These are phyloP conservation scores for Eubucco bourcierii DNA, from an alignment of 2,113 vertebrate genomes.

Conservation along the genomic window DNA sequence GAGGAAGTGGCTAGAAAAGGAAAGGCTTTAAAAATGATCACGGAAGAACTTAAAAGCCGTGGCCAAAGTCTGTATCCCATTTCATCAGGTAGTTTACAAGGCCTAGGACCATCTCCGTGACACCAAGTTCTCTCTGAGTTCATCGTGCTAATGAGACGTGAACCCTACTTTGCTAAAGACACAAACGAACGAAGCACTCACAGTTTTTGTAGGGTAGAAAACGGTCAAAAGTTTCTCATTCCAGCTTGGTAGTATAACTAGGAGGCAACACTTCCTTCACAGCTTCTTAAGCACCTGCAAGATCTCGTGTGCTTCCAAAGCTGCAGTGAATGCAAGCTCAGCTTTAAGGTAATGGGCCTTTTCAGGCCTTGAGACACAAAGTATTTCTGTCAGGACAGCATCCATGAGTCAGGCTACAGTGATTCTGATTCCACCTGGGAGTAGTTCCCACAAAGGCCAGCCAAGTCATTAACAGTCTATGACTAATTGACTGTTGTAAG, in stretches of 20 bases:
- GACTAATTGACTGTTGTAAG: constrained; percentile 39
- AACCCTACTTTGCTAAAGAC: background rate
- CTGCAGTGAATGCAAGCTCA: background rate
- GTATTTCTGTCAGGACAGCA: background rate
- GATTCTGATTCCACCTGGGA: constrained; percentile 24
- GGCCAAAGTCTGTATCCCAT: background rate
- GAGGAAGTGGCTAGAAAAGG: background rate
- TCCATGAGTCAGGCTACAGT: background rate
- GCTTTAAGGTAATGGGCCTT: background rate
- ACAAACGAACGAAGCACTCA: background rate
- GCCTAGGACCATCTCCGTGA: too few relatives aligned
- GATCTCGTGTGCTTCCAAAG: background rate
- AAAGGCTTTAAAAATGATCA: background rate
- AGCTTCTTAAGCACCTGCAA: constrained; percentile 8
- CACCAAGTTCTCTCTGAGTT: background rate
- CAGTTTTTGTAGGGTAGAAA: background rate
- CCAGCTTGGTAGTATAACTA: background rate
- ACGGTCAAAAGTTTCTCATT: background rate
- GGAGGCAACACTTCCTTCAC: background rate
- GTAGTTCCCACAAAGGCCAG: constrained; percentile 30
- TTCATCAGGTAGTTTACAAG: background rate
- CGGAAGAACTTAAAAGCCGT: background rate
- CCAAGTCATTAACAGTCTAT: constrained; percentile 26
- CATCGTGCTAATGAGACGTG: background rate
- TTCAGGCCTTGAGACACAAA: background rate